A percentile compares a stretch with the other conserved stretches of the same genome.
Evolutionary conservation across 2,797 vertebrate species (phyloP).

Genomic region (Molossus alvarezi): DNA sequence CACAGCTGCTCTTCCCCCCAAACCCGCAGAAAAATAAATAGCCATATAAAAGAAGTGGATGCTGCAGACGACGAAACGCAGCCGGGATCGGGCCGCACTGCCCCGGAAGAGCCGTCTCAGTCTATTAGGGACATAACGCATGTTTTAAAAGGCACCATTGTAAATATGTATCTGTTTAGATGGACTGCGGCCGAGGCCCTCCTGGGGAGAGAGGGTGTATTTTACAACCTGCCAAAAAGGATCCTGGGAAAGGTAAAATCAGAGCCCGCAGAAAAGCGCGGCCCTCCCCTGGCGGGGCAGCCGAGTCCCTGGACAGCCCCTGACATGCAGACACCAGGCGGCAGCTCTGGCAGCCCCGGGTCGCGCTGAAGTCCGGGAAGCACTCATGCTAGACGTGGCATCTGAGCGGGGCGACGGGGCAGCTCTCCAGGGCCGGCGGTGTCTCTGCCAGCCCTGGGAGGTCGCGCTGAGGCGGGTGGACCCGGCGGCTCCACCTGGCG

Average conservation of each 20-base stretch:
- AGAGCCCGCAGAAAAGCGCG: neutral
- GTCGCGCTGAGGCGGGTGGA: neutral
- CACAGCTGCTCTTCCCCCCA: conserved; percentile 68
- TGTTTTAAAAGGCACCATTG: conserved; percentile 83
- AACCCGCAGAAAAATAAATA: conserved; percentile 85
- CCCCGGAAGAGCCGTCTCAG: conserved; percentile 86
- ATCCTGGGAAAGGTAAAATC: conserved; percentile 72
- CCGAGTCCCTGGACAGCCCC: fast-evolving
- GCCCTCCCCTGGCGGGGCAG: fast-evolving
- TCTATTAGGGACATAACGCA: conserved; percentile 87
- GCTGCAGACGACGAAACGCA: conserved; percentile 76
- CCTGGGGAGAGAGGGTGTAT: conserved; percentile 74
- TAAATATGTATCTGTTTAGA: conserved; percentile 86
- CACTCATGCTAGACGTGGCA: neutral
- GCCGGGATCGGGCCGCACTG: conserved; percentile 60
- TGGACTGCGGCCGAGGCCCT: conserved; percentile 78
- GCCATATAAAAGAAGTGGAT: conserved; percentile 85
- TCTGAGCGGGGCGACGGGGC: neutral
- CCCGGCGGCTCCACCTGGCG: neutral
- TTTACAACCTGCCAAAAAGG: conserved; percentile 82
- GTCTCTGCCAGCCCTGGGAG: neutral
- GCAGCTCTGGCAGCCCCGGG: neutral
- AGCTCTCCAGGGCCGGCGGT: no score
- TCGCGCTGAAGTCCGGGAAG: neutral
- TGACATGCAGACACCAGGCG: neutral